phyloP scores from a whole-genome alignment of 2,113 vertebrate genomes.

The Hippocampus zosterae region DNA sequence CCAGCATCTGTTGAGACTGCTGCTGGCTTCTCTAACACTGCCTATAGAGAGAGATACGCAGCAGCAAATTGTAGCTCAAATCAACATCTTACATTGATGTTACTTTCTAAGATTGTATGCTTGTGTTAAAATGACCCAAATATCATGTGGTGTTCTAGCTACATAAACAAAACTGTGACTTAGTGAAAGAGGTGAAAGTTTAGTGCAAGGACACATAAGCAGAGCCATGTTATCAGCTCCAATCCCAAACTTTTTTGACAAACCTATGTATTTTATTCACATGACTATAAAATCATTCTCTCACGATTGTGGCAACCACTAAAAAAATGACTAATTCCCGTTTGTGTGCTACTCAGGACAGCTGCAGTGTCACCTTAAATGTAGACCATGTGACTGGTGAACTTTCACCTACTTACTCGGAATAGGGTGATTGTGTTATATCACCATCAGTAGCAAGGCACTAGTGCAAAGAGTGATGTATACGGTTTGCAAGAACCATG shows the following conservation, averaged over 20 bases:
- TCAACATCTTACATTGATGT: not conserved
- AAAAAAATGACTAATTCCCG: not conserved
- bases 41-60: constrained; percentile 27
- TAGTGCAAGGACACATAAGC: not conserved
- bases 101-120: not conserved
- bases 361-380: constrained; percentile 41
- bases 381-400: constrained; percentile 57
- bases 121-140: not conserved
- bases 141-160: not conserved
- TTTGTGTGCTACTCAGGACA: not conserved
- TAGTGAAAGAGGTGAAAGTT: not conserved
- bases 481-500: not conserved
- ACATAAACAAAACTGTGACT: not conserved
- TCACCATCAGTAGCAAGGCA: not conserved
- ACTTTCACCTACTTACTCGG: constrained; percentile 64
- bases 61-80: too few species aligned
- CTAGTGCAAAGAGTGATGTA: not conserved
- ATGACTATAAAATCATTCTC: not conserved
- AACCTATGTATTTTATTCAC: not conserved
- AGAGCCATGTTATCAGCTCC: not conserved
- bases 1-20: constrained; percentile 31
- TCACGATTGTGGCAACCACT: not conserved
- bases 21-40: constrained; percentile 57
- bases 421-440: constrained; percentile 11
- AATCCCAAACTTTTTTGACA: not conserved